Base-by-base conservation (phyloP, 1,140 invertebrate species). In the Wasmannia auropunctata region DNA sequence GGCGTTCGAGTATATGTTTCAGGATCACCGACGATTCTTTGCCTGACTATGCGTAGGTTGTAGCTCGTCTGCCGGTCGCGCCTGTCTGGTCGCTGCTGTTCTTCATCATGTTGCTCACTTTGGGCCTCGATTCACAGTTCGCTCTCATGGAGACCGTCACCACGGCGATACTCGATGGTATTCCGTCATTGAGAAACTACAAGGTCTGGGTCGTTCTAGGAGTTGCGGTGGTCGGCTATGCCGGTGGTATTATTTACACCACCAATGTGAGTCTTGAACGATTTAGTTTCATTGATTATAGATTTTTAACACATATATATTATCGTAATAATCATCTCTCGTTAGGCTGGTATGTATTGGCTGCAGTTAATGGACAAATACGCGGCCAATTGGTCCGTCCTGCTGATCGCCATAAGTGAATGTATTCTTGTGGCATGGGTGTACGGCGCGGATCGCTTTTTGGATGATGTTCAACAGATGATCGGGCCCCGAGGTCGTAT, bases 291-390 rank as follows among this genome's bases (percentile, higher is more conserved):
- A 34, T 79, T 65, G 5, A 37, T 22, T 16, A n/a, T 10, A 77
- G 1, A 60, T 49, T 2, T 14, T 54, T 72, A 58, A 67, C 19
- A 25, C 34, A 69, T 72, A n/a, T n/a, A n/a, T 72, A 40, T 72
- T 72, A 34, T 86, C 10, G 31, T 4, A 19, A 80, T 4, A 40
- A 14, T 63, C 37, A 37, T 46, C 22, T 86, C n/a, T 72, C 81
- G 93, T 95, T 86, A 97, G 97, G 97, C 97, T 91, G 98, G 97
- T 5, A 97, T 98, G 96, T 98, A 97, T 93, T 97, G 98, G 96
- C 95, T 98, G 14, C 97, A 98, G 91, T 91, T 98, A 80, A 98
- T 98, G 97, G 98, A 98, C 91, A 98, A 97, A 88, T 98, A 98
- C 91, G 97, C 98, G 1, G 98, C 98, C 22, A 98, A 98, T 92